Evolutionary conservation across 2,888 invertebrate genomes (phyloP).

Genomic region (Acanthosepion lycidas): DNA sequence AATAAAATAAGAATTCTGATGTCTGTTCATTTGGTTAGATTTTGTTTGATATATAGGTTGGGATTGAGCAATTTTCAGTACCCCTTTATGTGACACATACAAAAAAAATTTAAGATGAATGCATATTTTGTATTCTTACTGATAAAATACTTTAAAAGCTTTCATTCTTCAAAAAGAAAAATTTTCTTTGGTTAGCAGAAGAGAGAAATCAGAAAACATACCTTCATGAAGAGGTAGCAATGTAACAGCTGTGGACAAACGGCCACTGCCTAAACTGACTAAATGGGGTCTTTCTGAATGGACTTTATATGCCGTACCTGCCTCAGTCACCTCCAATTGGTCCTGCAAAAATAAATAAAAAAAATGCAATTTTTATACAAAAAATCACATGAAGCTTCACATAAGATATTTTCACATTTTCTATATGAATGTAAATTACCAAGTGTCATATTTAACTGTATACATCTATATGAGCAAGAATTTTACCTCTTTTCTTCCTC

Average conservation of each 20-base stretch:
- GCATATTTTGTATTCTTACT: too few relatives aligned
- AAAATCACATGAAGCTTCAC: neutral
- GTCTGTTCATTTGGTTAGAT: too few relatives aligned
- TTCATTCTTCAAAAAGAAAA: neutral
- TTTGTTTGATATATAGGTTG: too few relatives aligned
- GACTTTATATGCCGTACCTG: slow-evolving; percentile 79
- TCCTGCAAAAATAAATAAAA: slow-evolving; percentile 54
- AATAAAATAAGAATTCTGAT: too few relatives aligned
- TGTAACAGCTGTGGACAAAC: slow-evolving; percentile 93
- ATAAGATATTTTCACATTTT: neutral
- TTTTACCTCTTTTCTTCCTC: too few relatives aligned
- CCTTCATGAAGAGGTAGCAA: slow-evolving; percentile 92
- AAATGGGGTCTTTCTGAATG: slow-evolving; percentile 90
- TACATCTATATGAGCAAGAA: too few relatives aligned
- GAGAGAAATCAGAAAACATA: slow-evolving; percentile 71
- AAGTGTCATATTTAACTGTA: too few relatives aligned
- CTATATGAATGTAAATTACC: neutral
- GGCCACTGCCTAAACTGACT: slow-evolving; percentile 91
- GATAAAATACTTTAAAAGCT: too few relatives aligned
- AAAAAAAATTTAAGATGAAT: too few relatives aligned
- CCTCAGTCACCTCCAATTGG: slow-evolving; percentile 64
- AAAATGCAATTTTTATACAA: slow-evolving; percentile 50
- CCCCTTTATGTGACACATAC: too few relatives aligned
- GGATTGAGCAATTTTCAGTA: too few relatives aligned
- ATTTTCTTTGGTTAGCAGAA: neutral